A percentile compares a stretch with the other conserved stretches of the same genome.
Evolutionary conservation across 2,797 vertebrate genomes (phyloP).

Genomic region (Gorsachius magnificus): DNA sequence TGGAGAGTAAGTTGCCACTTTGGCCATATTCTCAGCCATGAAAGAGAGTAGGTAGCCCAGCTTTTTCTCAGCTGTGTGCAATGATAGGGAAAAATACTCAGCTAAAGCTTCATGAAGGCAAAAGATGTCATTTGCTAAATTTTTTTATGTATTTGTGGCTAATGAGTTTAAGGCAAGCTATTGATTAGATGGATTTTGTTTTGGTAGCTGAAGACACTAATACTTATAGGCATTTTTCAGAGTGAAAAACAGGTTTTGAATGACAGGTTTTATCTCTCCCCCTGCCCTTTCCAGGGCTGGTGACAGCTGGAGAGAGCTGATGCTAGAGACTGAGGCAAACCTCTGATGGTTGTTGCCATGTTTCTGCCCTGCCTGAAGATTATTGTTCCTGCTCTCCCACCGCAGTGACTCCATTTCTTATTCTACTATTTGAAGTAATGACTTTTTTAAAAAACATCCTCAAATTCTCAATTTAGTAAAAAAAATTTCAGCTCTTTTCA

Average conservation of each 20-base stretch:
- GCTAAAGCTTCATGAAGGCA: background rate
- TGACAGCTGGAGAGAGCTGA: background rate
- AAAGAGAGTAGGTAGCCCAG: background rate
- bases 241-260: background rate
- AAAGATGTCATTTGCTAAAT: background rate
- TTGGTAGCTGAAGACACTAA: background rate
- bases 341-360: background rate
- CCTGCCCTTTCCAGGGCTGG: background rate
- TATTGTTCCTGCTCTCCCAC: background rate
- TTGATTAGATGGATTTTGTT: background rate
- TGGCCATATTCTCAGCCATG: background rate
- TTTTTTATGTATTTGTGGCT: background rate
- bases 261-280: background rate
- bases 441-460: background rate
- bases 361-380: background rate
- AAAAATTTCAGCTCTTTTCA: background rate
- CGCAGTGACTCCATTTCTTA: background rate
- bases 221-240: background rate
- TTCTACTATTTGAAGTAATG: background rate
- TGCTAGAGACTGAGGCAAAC: background rate
- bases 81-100: background rate
- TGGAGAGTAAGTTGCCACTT: fast-evolving
- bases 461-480: background rate
- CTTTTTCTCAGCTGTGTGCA: background rate
- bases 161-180: background rate